Evolutionary conservation across 1,140 invertebrate genomes (phyloP), one percentile per base, ranked within the genome.

Genomic region (Microplitis demolitor): DNA sequence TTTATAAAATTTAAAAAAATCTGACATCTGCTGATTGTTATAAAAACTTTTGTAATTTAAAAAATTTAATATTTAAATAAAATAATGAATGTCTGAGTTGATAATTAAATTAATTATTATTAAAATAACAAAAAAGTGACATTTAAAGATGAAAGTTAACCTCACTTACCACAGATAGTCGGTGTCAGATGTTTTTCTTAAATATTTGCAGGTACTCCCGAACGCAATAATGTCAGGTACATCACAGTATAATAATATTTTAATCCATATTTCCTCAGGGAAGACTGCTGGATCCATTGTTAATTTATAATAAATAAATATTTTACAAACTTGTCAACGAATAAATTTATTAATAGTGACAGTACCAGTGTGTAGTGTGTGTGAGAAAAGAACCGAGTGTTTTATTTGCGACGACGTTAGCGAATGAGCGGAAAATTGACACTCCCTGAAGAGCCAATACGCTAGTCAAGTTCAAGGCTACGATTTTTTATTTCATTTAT

Each of bases 161-260:
- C 79, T 83, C 60, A 80, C 85, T 81, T 68, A 88, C 87, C 87
- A 88, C 69, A 88, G 76, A 76, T 88, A 88, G 79, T 88, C 85
- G 6, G 81, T 87, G 72, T 85, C 83, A 4, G 83, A 86, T 13
- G 84, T 87, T 79, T 85, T 87, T 75, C 82, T 83, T 33, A 88
- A 80, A 69, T 88, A 87, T 79, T 87, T 88, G 78, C 87, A 88
- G 35, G 85, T 88, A 75, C 80, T 87, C 51, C 86, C 85, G 51
- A 87, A 86, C 71, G 86, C 84, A 77, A 88, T 87, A 78, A 87
- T 87, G 76, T 88, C 87, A 82, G 85, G 85, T 83, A 88, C 85
- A 74, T 87, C 84, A 69, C 87, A 88, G 56, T 87, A 86, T 60
- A 85, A 77, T 64, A 88, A 83, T 71, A 88, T 88, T 79, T 87